These are phyloP conservation scores for Cepaea nemoralis DNA, from an alignment of 1,140 invertebrate genomes.

Conservation along the genomic window DNA sequence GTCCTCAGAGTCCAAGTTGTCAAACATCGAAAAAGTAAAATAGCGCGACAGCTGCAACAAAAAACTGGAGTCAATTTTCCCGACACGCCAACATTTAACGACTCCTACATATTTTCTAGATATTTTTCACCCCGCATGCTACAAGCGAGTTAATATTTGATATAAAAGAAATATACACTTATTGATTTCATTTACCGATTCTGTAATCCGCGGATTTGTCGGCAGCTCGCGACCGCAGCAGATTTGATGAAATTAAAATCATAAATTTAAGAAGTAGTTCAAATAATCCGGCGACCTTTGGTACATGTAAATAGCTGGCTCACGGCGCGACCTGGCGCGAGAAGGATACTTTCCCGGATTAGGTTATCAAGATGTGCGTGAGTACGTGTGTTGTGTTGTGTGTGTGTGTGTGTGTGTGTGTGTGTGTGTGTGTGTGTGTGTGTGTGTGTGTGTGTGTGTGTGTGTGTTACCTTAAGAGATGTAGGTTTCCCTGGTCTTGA, in stretches of 20 bases:
- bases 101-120: too few species aligned
- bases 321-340: not conserved
- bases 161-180: not conserved
- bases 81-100: not conserved
- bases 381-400: not conserved
- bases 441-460: slow-evolving; percentile 1
- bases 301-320: not conserved
- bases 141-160: too few species aligned
- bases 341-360: too few species aligned
- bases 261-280: not conserved
- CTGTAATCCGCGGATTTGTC: not conserved
- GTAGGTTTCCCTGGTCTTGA: too few species aligned
- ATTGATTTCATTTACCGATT: slow-evolving; percentile 8
- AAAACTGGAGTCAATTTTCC: not conserved
- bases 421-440: not conserved
- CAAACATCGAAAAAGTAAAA: not conserved
- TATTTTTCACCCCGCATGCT: too few species aligned
- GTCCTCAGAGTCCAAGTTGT: not conserved
- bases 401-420: not conserved
- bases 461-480: too few species aligned
- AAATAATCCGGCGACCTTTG: not conserved
- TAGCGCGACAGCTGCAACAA: not conserved
- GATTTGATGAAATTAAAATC: not conserved
- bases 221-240: not conserved
- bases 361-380: not conserved